Base-by-base conservation (phyloP, 2,888 invertebrate species). In the Spilarctia lutea region DNA sequence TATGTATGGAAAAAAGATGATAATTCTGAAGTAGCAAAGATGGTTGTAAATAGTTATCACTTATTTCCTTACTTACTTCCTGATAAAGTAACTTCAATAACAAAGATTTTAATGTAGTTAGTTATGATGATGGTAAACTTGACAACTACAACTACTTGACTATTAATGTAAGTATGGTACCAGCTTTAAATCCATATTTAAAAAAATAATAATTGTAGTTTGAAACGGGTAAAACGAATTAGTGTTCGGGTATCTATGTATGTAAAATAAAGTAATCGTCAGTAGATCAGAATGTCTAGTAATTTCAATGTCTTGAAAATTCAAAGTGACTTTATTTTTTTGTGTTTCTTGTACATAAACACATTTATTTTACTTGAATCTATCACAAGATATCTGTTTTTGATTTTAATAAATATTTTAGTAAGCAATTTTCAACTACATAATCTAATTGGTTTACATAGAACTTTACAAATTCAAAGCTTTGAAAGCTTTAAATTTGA, bases 381-480 rank as follows among this genome's bases (percentile, higher is more conserved):
- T 70, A 39, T 70, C 13, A 56, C 24, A 8, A 66, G 60, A 63
- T 60, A 63, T 52, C 52, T 71, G 7, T 48, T 45, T 71, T 30
- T 73, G 27, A 35, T 60, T 10, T 60, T 11, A 16, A 70, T 65
- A 70, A 67, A 71, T 45, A 20, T 11, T 56, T 66, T 33, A 30
- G 30, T 48, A 56, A 33, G 1, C 42, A 27, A 71, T 70, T 66
- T 24, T 20, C 65, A 56, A 74, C n/a, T 72, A 39, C 65, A 68
- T 18, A 72, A 73, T 45, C 27, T 42, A 73, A 75, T 77, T 72
- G 30, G 39, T 68, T 67, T 27, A 74, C 68, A 70, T 63, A 65
- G 3, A 67, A 48, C 67, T 33, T 63, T 69, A 39, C 13, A 56
- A 0, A 69, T 52, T 20, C 7, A 10, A 74, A 60, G 45, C 60